These are phyloP conservation scores for Coregonus ussuriensis DNA, from an alignment of 2,797 vertebrate genomes.

Conservation along the genomic window DNA sequence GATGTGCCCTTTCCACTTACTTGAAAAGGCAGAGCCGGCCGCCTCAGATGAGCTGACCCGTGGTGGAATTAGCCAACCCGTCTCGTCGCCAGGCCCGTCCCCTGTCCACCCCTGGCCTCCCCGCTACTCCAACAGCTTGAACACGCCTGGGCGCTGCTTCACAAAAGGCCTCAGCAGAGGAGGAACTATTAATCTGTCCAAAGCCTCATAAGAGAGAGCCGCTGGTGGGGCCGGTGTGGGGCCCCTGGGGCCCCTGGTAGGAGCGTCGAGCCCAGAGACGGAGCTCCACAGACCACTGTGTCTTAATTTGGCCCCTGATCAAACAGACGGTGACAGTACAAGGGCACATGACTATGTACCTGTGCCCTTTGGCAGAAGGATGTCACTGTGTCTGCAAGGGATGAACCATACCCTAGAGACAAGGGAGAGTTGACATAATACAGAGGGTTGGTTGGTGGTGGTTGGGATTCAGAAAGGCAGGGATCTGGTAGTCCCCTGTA, in stretches of 20 bases:
- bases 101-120: not conserved
- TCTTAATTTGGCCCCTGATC: constrained; percentile 74
- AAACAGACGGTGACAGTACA: constrained; percentile 65
- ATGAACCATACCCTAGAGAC: constrained; percentile 53
- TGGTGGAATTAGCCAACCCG: constrained; percentile 75
- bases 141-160: constrained; percentile 75
- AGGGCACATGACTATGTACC: constrained; percentile 68
- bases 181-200: constrained; percentile 78
- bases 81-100: constrained; percentile 55
- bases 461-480: constrained; percentile 55
- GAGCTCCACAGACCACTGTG: constrained; percentile 64
- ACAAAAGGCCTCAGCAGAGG: constrained; percentile 70
- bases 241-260: constrained; percentile 47
- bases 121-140: constrained; percentile 75
- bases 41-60: constrained; percentile 70
- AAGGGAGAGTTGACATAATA: constrained; percentile 38
- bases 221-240: constrained; percentile 60
- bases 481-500: constrained; percentile 18
- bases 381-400: constrained; percentile 57
- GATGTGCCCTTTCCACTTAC: constrained; percentile 67
- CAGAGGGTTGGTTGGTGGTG: constrained; percentile 49
- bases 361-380: constrained; percentile 77
- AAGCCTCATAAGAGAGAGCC: constrained; percentile 72
- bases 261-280: constrained; percentile 41
- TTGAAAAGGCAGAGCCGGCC: constrained; percentile 66